A percentile compares a stretch with the other conserved stretches of the same genome.
Conservation (phyloP, 1,140 invertebrate genomes). For the Lordiphosa clarofinis region DNA sequence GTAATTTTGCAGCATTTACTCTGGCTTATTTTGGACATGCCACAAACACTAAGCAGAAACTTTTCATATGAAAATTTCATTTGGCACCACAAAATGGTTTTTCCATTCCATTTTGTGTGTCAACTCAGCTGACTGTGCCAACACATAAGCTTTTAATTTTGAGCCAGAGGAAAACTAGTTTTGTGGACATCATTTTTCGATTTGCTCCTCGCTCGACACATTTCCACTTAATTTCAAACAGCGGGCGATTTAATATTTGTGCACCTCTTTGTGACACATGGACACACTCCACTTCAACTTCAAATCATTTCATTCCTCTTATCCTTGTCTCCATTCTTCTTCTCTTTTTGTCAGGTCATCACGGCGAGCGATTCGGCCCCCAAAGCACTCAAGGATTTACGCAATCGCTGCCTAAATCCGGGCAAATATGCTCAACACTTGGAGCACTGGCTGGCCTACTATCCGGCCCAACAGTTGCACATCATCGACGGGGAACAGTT, state of each 20-base stretch:
- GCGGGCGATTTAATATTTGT: too few relatives aligned
- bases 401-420: constrained; percentile 93
- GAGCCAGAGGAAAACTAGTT: too few relatives aligned
- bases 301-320: constrained; percentile 17
- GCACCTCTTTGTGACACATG: too few relatives aligned
- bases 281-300: too few relatives aligned
- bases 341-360: constrained; percentile 85
- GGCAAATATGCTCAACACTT: constrained; percentile 97
- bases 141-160: too few relatives aligned
- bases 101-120: constrained; percentile 36
- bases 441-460: too few relatives aligned
- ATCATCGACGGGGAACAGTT: constrained; percentile 97
- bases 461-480: constrained; percentile 92
- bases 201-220: too few relatives aligned
- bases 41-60: neutral
- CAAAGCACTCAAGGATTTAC: constrained; percentile 90
- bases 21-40: too few relatives aligned
- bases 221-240: too few relatives aligned
- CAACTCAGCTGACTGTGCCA: neutral
- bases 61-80: constrained; percentile 44
- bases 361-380: constrained; percentile 92
- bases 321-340: too few relatives aligned
- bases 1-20: too few relatives aligned
- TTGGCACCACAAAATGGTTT: constrained; percentile 50
- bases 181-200: too few relatives aligned